Base-by-base conservation (phyloP, 2,797 vertebrate genomes). In the Neostethus bicornis region DNA sequence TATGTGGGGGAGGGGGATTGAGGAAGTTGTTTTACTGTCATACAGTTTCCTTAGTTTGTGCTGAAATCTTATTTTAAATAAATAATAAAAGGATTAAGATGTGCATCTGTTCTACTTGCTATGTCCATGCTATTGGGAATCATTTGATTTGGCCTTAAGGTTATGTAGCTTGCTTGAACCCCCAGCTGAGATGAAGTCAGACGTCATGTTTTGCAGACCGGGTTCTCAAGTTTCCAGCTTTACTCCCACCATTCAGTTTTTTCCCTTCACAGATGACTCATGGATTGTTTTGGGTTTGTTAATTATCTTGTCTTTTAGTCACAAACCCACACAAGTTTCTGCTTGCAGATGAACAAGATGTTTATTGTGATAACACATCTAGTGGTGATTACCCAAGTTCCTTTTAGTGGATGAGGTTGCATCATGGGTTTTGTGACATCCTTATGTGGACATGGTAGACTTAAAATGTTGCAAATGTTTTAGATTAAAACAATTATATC, bases 191-290 rank as follows among this genome's bases (percentile, higher is more conserved):
- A 60, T 45, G 39, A 54, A 44, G 24, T 53, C 21, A 51, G 42
- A 70, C 46, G 51, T 62, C 58, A 44, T 48, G 55, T 57, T 66
- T 44, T 11, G 28, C 70, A 77, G 13, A 12, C 54, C 4, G 1
- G 12, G 62, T 0, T 52, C 50, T 87, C 76, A 51, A 1, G 51
- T 87, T 87, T 86, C 83, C 64, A 73, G 5, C 19, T 29, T 0
- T 3, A 75, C 70, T 43, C 77, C 66, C 74, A 82, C 64, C 17
- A 26, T 65, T 66, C 38, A 64, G 41, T 59, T 29, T 49, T 75
- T 57, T 48, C 19, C 37, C 7, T 69, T 82, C 77, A 14, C 35
- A 35, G 4, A 46, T 90, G 73, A 87, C 44, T 87, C 80, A 88
- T 38, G 19, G 29, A 11, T 53, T 81, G 66, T 79, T 65, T 69